Evolutionary conservation across 1,140 invertebrate genomes (phyloP), one percentile per base, ranked within the genome.

Genomic region (Nasonia vitripennis): DNA sequence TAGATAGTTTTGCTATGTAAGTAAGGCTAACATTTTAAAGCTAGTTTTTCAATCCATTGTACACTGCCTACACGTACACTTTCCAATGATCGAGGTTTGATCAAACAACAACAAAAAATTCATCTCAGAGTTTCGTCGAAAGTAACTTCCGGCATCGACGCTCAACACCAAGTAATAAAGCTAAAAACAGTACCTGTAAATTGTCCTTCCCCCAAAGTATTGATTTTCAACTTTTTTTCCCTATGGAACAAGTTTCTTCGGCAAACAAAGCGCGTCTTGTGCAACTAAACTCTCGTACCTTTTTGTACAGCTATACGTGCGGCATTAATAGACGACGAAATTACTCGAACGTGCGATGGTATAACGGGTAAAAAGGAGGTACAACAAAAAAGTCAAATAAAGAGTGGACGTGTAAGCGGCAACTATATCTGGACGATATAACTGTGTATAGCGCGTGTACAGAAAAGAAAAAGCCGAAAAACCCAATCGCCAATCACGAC

Each of bases 371-470:
- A 23, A 81, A 37, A 48, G 9, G 23, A 48, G 70, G 41, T 45
- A 45, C 27, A 27, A 1, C 27, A 27, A 27, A 45, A 45, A 45
- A 9, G 41, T 45, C 41, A 55, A 55, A 55, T 55, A 55, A 55
- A 3, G 75, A 83, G 9, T 20, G 41, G 68, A 78, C 82, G 82
- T 78, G 75, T 84, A 84, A 78, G 37, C 75, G 82, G 82, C 73
- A 84, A 78, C 12, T n/a, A 31, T n/a, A 31, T 14, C 37, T 62
- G 1, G 20, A n/a, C 17, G 17, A 37, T 37, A 37, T 37, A 37
- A 37, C 27, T 11, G 48, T 51, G 12, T 51, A 71, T 20, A 9
- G 70, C 71, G n/a, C 7, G 51, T 67, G 73, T 83, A n/a, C 12
- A 74, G 27, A 27, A 23, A 48, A 55, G 17, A 34, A 20, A 55